Conservation (phyloP, 2,113 vertebrate species). For the Callipepla californica region DNA sequence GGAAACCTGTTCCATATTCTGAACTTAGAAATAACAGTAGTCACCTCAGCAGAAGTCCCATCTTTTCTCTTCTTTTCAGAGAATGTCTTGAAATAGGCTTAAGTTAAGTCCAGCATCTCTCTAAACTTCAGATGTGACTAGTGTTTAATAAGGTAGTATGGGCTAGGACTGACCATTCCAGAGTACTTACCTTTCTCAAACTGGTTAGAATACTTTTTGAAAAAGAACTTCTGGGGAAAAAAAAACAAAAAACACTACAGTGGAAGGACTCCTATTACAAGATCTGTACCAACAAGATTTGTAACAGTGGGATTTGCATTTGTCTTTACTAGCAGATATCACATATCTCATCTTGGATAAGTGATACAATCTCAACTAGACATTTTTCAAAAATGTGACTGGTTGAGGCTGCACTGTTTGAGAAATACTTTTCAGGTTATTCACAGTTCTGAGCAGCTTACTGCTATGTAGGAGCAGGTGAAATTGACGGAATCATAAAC, state of each 20-base stretch:
- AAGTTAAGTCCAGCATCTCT: not conserved
- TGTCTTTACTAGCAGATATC: not conserved
- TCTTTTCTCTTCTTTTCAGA: not conserved
- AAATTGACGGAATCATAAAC: not conserved
- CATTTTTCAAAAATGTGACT: fast-evolving
- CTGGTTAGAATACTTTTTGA: not conserved
- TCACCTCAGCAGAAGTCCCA: fast-evolving
- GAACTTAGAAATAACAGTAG: not conserved
- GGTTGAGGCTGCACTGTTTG: not conserved
- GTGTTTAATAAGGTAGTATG: not conserved
- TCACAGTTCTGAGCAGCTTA: not conserved
- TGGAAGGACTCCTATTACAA: not conserved
- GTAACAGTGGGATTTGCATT: not conserved
- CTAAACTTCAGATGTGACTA: not conserved
- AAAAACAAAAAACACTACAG: not conserved
- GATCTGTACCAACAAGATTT: not conserved
- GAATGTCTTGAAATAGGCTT: not conserved
- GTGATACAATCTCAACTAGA: not conserved
- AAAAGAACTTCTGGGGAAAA: not conserved
- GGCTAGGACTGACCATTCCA: not conserved
- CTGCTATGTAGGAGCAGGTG: not conserved
- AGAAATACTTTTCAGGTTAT: not conserved
- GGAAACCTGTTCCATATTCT: not conserved
- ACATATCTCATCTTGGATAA: not conserved
- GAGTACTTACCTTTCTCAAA: not conserved